Percentiles rank a stretch among this genome's conserved stretches.
phyloP scores from a whole-genome alignment of 1,140 invertebrate species.

The Streblospio benedicti region DNA sequence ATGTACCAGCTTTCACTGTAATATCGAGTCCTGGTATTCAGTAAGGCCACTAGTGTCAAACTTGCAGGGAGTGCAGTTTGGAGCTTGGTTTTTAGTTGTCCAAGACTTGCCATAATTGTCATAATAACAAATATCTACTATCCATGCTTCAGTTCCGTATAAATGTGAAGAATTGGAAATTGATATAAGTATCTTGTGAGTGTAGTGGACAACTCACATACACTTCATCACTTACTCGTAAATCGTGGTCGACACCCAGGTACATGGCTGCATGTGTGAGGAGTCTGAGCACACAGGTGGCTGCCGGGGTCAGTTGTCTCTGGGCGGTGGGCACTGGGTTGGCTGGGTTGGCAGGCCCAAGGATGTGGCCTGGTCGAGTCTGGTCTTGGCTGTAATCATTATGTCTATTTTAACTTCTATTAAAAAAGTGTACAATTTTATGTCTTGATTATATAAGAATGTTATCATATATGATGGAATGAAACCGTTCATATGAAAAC shows the following conservation, averaged over 20 bases:
- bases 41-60: no score
- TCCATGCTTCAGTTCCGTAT: no score
- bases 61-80: no score
- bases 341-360: constrained; percentile 22
- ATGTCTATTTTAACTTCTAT: neutral
- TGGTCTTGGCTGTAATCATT: constrained; percentile 14
- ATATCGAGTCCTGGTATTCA: no score
- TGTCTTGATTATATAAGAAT: neutral
- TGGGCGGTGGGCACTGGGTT: constrained; percentile 23
- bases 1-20: no score
- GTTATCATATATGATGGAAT: neutral
- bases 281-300: constrained; percentile 24
- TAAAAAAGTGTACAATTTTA: neutral
- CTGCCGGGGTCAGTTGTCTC: constrained; percentile 15
- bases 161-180: no score
- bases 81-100: no score
- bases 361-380: constrained; percentile 30
- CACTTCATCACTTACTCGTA: neutral
- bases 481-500: no score
- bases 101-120: no score
- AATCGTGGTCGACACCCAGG: constrained; percentile 3
- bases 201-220: neutral
- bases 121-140: no score
- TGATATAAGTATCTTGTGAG: no score
- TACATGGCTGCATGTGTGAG: constrained; percentile 30